A percentile compares a stretch with the other conserved stretches of the same genome.
Conservation (phyloP, 2,888 invertebrate genomes). For the Anthrax anthrax region DNA sequence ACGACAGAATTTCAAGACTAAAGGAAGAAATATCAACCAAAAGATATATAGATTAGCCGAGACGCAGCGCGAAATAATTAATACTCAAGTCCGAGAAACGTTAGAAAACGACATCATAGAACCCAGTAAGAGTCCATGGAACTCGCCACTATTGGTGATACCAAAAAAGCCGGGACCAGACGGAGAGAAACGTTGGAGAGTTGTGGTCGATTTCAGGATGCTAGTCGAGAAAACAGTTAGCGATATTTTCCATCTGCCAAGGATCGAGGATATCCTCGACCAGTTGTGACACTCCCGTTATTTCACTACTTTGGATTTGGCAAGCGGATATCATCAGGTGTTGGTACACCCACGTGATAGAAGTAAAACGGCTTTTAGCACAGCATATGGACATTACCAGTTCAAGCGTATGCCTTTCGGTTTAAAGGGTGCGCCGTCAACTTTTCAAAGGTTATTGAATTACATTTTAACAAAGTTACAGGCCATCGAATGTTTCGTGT, state of each 20-base stretch:
- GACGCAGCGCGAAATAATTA: conserved; percentile 12
- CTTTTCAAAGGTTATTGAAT: conserved; percentile 23
- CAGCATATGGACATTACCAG: conserved; percentile 9
- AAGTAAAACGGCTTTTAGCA: conserved; percentile 20
- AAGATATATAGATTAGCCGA: conserved; percentile 1
- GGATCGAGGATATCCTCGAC: neutral
- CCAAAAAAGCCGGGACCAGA: neutral
- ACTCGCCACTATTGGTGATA: neutral
- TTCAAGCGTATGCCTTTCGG: conserved; percentile 26
- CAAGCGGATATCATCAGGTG: conserved; percentile 27
- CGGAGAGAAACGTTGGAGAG: neutral
- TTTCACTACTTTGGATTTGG: conserved; percentile 25
- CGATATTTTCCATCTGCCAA: neutral
- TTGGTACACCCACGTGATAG: conserved; percentile 16
- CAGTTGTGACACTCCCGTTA: conserved; percentile 3
- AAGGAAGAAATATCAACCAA: neutral
- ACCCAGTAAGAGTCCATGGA: neutral
- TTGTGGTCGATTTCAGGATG: neutral
- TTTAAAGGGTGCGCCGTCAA: conserved; percentile 21
- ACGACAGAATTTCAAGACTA: too few species aligned
- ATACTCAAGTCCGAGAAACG: conserved; percentile 5
- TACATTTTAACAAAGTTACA: conserved; percentile 21
- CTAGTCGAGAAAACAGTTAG: neutral
- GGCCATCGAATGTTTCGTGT: conserved; percentile 11
- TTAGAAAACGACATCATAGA: neutral